A percentile compares a stretch with the other conserved stretches of the same genome.
These are phyloP conservation scores for Eupithecia abbreviata DNA, from an alignment of 2,888 invertebrate species.

Conservation along the genomic window DNA sequence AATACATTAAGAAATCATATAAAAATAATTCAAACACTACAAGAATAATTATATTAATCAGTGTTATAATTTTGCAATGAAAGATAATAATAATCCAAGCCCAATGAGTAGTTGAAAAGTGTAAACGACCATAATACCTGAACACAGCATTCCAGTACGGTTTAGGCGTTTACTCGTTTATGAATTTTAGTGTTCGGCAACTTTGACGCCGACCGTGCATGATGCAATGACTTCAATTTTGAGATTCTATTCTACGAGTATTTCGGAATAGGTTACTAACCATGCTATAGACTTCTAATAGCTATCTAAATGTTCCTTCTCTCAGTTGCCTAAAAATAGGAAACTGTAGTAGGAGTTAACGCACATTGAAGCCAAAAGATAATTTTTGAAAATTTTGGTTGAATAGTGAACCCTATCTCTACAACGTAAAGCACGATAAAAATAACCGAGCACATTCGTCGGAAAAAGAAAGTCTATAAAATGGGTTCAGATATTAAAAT, in stretches of 20 bases:
- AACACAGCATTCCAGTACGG: neutral
- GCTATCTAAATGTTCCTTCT: no score
- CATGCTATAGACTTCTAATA: no score
- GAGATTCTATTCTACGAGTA: neutral
- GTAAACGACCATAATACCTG: neutral
- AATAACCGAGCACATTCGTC: no score
- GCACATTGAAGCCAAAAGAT: no score
- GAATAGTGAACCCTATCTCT: no score
- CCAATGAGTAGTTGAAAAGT: conserved; percentile 21
- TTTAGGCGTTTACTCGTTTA: neutral
- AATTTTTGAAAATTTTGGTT: no score
- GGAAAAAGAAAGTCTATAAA: no score
- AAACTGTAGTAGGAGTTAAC: no score
- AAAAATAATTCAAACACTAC: neutral
- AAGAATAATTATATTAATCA: neutral
- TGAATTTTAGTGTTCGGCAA: neutral
- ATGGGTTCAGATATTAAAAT: no score
- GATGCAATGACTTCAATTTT: neutral
- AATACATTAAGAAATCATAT: neutral
- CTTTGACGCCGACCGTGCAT: neutral
- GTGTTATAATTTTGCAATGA: conserved; percentile 37
- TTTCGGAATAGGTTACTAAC: neutral
- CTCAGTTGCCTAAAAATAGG: no score
- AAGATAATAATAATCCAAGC: conserved; percentile 17
- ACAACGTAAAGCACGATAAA: no score